phyloP scores from a whole-genome alignment of 2,113 vertebrate species.

The Oryzias celebensis region DNA sequence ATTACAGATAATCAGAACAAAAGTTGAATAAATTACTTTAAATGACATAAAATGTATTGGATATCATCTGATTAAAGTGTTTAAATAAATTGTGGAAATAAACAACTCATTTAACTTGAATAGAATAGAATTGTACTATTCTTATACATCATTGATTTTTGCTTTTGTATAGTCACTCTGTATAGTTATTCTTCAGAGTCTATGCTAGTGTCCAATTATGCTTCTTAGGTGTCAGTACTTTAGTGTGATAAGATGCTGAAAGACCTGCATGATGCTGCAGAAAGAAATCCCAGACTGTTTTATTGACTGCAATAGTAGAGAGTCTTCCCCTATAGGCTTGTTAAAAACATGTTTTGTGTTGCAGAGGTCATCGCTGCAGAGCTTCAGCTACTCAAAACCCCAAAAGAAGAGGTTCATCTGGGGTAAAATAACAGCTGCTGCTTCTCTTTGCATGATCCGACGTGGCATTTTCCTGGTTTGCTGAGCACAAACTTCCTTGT shows the following conservation, averaged over 20 bases:
- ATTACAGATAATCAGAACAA: no score
- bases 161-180: neutral
- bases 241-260: conserved; percentile 7
- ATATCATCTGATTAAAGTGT: no score
- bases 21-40: no score
- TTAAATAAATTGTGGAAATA: no score
- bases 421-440: conserved; percentile 50
- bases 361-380: conserved; percentile 9
- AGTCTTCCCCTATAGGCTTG: neutral
- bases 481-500: conserved; percentile 59
- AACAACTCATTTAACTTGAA: no score
- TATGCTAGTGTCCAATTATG: neutral
- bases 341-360: conserved; percentile 19
- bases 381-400: conserved; percentile 5
- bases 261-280: conserved; percentile 6
- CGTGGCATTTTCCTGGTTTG: conserved; percentile 60
- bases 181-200: neutral
- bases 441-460: conserved; percentile 55
- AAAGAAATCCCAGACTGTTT: neutral
- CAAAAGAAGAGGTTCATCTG: conserved; percentile 36
- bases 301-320: conserved; percentile 1
- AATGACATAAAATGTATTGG: no score
- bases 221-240: neutral
- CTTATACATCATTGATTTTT: no score
- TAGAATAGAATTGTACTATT: no score